These are phyloP conservation scores for Eudasyphora cyanicolor DNA, from an alignment of 2,888 invertebrate genomes.

Conservation along the genomic window DNA sequence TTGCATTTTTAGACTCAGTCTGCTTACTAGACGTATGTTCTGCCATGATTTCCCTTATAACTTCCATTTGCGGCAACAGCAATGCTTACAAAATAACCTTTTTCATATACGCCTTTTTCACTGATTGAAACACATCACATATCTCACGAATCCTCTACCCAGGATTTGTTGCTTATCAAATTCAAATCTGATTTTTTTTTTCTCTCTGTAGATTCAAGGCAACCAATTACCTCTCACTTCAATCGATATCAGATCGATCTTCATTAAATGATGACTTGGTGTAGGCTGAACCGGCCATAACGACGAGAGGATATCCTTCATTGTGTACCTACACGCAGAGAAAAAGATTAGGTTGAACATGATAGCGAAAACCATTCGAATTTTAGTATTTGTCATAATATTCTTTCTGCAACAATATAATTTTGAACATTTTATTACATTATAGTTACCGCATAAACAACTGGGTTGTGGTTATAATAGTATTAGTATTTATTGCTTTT, in stretches of 20 bases:
- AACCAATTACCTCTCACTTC: constrained; percentile 31
- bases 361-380: too few species aligned
- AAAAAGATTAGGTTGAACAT: too few species aligned
- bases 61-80: too few species aligned
- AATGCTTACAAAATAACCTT: too few species aligned
- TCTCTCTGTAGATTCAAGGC: too few species aligned
- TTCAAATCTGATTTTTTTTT: neutral
- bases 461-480: neutral
- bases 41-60: too few species aligned
- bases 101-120: neutral
- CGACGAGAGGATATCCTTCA: neutral
- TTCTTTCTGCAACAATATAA: neutral
- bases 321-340: too few species aligned
- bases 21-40: too few species aligned
- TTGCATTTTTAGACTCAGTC: too few species aligned
- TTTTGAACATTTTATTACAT: neutral
- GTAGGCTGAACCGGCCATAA: neutral
- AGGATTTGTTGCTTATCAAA: constrained; percentile 2
- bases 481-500: too few species aligned
- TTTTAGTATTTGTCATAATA: too few species aligned
- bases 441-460: neutral
- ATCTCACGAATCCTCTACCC: neutral
- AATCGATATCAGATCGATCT: constrained; percentile 25
- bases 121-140: neutral
- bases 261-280: constrained; percentile 21